A percentile compares a stretch with the other conserved stretches of the same genome.
Evolutionary conservation across 1,140 invertebrate species (phyloP).

Genomic region (Drosophila nigrodunni): DNA sequence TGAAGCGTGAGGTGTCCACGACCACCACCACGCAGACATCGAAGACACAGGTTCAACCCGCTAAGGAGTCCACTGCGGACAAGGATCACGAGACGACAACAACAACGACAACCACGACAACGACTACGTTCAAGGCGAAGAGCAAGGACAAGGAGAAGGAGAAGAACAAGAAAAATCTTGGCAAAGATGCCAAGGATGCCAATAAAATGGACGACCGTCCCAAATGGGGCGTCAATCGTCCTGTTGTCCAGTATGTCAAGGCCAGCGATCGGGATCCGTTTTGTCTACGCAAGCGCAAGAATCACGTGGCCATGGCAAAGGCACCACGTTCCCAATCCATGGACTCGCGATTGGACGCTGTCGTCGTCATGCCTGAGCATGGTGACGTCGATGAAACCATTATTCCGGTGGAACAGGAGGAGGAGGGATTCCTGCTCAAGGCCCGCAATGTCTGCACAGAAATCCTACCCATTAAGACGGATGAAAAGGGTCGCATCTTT

Average conservation of each 20-base stretch:
- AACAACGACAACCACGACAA: slow-evolving; percentile 82
- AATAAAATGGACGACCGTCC: slow-evolving; percentile 86
- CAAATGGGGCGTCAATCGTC: slow-evolving; percentile 88
- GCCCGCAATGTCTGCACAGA: slow-evolving; percentile 84
- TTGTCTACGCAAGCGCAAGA: slow-evolving; percentile 84
- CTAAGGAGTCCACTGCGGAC: slow-evolving; percentile 64
- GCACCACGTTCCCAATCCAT: slow-evolving; percentile 72
- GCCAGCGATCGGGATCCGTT: slow-evolving; percentile 90
- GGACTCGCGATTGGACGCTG: slow-evolving; percentile 72
- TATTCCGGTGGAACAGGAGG: slow-evolving; percentile 40
- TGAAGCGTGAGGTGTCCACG: slow-evolving; percentile 80
- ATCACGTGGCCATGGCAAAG: slow-evolving; percentile 58
- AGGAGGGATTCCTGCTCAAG: slow-evolving; percentile 78
- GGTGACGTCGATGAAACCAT: slow-evolving; percentile 10
- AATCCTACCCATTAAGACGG: slow-evolving; percentile 82
- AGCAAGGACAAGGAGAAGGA: slow-evolving; percentile 80
- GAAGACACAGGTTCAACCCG: slow-evolving; percentile 66
- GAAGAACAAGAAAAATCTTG: slow-evolving; percentile 56
- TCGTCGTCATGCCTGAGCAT: slow-evolving; percentile 52
- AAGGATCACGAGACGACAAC: slow-evolving; percentile 81
- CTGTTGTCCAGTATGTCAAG: slow-evolving; percentile 88
- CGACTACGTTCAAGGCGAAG: slow-evolving; percentile 81
- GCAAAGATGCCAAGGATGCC: slow-evolving; percentile 63
- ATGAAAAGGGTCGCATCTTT: slow-evolving; percentile 82
- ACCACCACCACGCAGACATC: slow-evolving; percentile 82